These are phyloP conservation scores for Hypocryptadius cinnamomeus DNA, from an alignment of 2,113 vertebrate species.

Conservation along the genomic window DNA sequence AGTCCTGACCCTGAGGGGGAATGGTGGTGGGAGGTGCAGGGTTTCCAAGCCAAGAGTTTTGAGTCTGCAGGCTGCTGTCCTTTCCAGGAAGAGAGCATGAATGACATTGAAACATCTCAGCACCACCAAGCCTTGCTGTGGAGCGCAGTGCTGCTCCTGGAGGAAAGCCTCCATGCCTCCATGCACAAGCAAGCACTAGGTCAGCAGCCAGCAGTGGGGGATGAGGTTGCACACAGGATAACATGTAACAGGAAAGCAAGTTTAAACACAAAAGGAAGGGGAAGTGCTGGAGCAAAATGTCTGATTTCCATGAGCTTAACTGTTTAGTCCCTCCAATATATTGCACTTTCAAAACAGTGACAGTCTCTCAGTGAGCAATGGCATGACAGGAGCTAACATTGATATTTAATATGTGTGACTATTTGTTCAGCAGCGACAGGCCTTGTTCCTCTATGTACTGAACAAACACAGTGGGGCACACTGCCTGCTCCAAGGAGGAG, in stretches of 20 bases:
- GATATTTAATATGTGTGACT: background rate
- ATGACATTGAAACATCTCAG: background rate
- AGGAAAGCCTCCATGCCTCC: background rate
- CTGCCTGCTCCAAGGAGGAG: background rate
- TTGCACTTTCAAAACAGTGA: background rate
- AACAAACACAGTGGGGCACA: background rate
- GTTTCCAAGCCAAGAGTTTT: background rate
- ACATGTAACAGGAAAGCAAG: background rate
- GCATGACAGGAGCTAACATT: background rate
- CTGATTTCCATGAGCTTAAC: background rate
- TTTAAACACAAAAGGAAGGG: constrained; percentile 24
- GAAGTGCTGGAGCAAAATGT: background rate
- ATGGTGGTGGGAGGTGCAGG: background rate
- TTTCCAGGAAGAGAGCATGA: background rate
- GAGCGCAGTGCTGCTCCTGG: background rate
- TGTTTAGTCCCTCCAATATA: background rate
- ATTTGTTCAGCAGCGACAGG: background rate
- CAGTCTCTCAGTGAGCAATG: fast-evolving
- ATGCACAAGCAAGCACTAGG: background rate
- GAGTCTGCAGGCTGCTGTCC: background rate
- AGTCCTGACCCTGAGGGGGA: background rate
- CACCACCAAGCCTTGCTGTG: background rate
- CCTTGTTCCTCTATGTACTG: background rate
- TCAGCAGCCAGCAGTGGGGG: background rate
- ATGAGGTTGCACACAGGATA: background rate